Evolutionary conservation across 2,888 invertebrate species (phyloP), one percentile per base, ranked within the genome.

Genomic region (Drosophila neonasuta): DNA sequence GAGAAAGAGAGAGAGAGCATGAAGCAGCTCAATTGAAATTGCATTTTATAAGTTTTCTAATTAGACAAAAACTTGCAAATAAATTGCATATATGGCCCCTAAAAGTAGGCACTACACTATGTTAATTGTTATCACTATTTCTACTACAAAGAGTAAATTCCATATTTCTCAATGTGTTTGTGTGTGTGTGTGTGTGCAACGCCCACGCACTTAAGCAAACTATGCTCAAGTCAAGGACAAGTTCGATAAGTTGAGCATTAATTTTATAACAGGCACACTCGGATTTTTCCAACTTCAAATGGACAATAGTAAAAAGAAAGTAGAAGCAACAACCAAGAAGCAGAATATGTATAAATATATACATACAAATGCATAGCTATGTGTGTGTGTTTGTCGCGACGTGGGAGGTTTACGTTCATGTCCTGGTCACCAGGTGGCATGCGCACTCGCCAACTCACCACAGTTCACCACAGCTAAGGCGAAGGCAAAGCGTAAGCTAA

Each of bases 341-440:
- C 34, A 41, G 10, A 29, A 32, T 32, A 48, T 39, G 57, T 4
- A 29, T 24, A 42, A 11, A 20, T 17, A 49, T 11, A 30, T 29
- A 59, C n/a, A 59, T 42, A 39, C n/a, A 44, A 42, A n/a, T 24
- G 45, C 11, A n/a, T 15, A 30, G 9, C 13, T 32, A 3, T 48
- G 13, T 58, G 46, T 41, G 8, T 68, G 68, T 39, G 57, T 17
- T 29, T 10, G 68, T 48, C 48, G 69, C 50, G 50, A 73, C 79
- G 80, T 80, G 85, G 79, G 77, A 68, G 68, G 77, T 64, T 75
- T 62, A 70, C 68, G 63, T 62, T 60, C 67, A 61, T 56, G 77
- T 82, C 86, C 73, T 82, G 74, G 75, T 71, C 73, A 71, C 75
- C 70, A 68, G 49, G 59, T 62, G 79, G 60, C 83, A 80, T 84